phyloP scores from a whole-genome alignment of 2,888 invertebrate genomes.

The Drosophila mimica region DNA sequence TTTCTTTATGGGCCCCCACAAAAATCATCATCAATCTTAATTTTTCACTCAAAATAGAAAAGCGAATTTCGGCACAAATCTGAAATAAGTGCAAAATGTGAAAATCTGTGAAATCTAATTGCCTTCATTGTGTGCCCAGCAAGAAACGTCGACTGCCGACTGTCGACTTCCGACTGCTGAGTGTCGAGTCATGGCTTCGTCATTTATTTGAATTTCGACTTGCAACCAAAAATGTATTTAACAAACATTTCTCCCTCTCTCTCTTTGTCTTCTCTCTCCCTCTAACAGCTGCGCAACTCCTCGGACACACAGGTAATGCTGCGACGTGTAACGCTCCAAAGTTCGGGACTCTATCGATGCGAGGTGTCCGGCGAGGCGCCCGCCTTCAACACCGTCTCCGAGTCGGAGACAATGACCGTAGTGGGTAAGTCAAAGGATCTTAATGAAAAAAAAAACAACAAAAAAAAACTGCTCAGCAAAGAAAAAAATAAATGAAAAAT shows the following conservation, averaged over 20 bases:
- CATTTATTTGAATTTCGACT: constrained; percentile 69
- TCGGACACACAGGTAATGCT: constrained; percentile 89
- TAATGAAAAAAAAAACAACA: constrained; percentile 15
- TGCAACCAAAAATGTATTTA: constrained; percentile 39
- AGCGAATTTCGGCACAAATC: constrained; percentile 36
- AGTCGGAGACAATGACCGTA: constrained; percentile 90
- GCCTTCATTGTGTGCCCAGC: constrained; percentile 42
- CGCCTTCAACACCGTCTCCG: constrained; percentile 91
- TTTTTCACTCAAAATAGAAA: constrained; percentile 54
- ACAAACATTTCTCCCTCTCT: constrained; percentile 12
- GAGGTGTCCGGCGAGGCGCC: constrained; percentile 92
- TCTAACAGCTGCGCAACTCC: constrained; percentile 87
- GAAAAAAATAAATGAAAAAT: not conserved
- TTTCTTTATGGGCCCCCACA: constrained; percentile 5
- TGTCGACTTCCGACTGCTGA: not conserved
- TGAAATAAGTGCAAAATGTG: constrained; percentile 49
- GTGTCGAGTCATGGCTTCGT: constrained; percentile 62
- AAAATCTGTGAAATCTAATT: constrained; percentile 72
- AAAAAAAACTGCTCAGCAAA: not conserved
- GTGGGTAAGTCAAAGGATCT: constrained; percentile 87
- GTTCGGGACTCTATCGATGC: constrained; percentile 90
- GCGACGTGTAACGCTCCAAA: constrained; percentile 89
- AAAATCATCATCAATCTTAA: constrained; percentile 79
- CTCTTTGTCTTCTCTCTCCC: constrained; percentile 1
- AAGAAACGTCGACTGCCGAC: not conserved